These are phyloP conservation scores for Phorcus lineatus DNA, from an alignment of 2,888 invertebrate genomes.

Conservation along the genomic window DNA sequence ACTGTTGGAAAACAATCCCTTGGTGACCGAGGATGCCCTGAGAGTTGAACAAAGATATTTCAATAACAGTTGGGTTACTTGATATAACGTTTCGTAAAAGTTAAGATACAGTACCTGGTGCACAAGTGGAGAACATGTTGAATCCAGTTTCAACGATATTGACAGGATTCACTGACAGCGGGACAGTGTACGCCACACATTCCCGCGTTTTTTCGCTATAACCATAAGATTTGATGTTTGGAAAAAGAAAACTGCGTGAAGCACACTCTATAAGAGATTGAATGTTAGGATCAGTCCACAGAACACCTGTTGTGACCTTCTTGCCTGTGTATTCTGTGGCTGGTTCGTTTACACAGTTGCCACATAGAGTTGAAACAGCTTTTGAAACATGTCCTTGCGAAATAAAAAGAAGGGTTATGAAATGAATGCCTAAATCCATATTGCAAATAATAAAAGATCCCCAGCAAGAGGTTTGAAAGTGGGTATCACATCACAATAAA, in stretches of 20 bases:
- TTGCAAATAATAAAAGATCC: no score
- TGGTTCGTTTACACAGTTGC: not conserved
- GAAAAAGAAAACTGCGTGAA: not conserved
- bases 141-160: not conserved
- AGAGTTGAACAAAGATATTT: no score
- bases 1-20: no score
- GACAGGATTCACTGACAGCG: not conserved
- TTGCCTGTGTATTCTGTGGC: not conserved
- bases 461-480: no score
- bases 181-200: not conserved
- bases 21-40: no score
- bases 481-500: no score
- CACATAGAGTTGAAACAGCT: not conserved
- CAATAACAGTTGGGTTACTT: no score
- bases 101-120: not conserved
- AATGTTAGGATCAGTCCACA: not conserved
- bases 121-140: not conserved
- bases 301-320: not conserved
- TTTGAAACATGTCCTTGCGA: no score
- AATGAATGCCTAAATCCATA: no score
- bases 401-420: no score
- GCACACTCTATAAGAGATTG: not conserved
- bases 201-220: not conserved
- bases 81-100: no score
- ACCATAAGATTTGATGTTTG: not conserved